Evolutionary conservation across 2,888 invertebrate species (phyloP), one percentile per base, ranked within the genome.

Genomic region (Drosophila nr. fundita): DNA sequence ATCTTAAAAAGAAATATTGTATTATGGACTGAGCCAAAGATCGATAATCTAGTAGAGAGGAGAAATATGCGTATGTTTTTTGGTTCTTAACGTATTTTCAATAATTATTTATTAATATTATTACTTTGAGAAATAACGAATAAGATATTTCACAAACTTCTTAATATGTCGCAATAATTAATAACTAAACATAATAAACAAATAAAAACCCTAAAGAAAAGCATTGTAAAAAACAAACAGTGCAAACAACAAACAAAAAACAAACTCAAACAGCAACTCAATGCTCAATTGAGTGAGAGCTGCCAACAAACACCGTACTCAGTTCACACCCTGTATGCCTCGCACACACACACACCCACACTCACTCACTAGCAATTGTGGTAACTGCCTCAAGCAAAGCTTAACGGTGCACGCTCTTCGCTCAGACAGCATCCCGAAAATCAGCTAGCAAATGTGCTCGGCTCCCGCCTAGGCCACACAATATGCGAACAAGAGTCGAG

Each of bases 331-430:
- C 73, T 77, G 75, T 73, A 68, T 68, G 27, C n/a, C 18, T 2
- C 30, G 15, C 30, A 24, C 48, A 29, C 38, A 57, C 13, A 57
- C 18, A 36, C 6, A 32, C 48, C 24, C 27, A 24, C 10, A 55
- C n/a, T 30, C 52, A 45, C 45, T n/a, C 21, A 24, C 24, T 15
- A 24, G 15, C 24, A 24, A 8, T 24, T 45, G 45, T 24, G 45
- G 61, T 48, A 75, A 64, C 78, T 78, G 71, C 79, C 78, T 75
- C 78, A 78, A 78, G 74, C 52, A 78, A 78, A 78, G 78, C 75
- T 78, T 54, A 65, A 68, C 71, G 67, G 58, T 53, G 63, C 55
- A 32, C 30, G 49, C 49, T 55, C 68, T 55, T 64, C 67, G 57
- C 64, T 64, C 42, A 64, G 54, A 48, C 82, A 81, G 83, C 77